Evolutionary conservation across 2,888 invertebrate genomes (phyloP).

Genomic region (Nebria brevicollis): DNA sequence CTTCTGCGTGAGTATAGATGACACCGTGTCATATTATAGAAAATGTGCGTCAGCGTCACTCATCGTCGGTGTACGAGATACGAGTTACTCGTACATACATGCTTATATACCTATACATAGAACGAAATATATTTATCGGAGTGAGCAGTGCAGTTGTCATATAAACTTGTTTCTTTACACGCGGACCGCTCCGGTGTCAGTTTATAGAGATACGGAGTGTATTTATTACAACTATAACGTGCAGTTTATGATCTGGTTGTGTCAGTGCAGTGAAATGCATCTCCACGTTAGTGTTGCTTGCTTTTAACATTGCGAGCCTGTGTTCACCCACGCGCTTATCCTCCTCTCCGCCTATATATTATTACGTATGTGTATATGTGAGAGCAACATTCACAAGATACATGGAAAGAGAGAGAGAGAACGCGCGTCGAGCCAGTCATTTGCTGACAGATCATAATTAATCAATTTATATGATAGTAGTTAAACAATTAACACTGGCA

Average conservation of each 20-base stretch:
- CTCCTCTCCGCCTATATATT: not conserved
- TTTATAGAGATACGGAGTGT: slow-evolving; percentile 45
- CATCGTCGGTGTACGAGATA: too few relatives aligned
- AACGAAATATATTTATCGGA: slow-evolving; percentile 36
- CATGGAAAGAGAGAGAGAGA: too few relatives aligned
- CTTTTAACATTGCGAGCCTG: not conserved
- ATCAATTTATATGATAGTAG: not conserved
- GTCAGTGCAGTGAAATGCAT: slow-evolving; percentile 44
- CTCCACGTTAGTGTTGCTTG: slow-evolving; percentile 16
- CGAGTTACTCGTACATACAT: too few relatives aligned
- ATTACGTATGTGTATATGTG: too few relatives aligned
- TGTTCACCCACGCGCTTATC: not conserved
- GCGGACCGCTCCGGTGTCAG: slow-evolving; percentile 39
- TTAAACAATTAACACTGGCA: not conserved
- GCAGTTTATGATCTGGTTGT: slow-evolving; percentile 47
- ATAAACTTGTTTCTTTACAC: slow-evolving; percentile 47
- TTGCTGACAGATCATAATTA: not conserved
- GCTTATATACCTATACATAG: not conserved
- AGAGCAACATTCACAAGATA: too few relatives aligned
- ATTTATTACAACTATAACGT: slow-evolving; percentile 46
- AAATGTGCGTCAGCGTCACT: not conserved
- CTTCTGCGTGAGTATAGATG: not conserved
- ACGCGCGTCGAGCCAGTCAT: not conserved
- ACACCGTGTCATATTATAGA: not conserved
- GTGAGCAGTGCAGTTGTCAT: slow-evolving; percentile 41